These are phyloP conservation scores for Drosophila bocqueti DNA, from an alignment of 1,140 invertebrate genomes.

Conservation along the genomic window DNA sequence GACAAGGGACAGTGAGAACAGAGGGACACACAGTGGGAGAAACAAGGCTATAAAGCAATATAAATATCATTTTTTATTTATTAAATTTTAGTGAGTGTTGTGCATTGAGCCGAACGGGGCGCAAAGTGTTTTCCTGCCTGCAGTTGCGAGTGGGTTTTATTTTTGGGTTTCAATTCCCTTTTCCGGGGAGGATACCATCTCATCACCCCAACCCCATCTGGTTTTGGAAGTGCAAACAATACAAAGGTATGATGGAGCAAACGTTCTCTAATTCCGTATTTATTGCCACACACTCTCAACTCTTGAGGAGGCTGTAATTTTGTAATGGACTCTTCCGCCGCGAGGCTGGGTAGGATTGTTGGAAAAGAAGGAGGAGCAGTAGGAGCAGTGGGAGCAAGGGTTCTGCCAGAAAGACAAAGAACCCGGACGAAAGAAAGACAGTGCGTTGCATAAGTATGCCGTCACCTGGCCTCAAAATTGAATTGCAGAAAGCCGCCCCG, in stretches of 20 bases:
- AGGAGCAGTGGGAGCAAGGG: background rate
- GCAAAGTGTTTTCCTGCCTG: constrained; percentile 56
- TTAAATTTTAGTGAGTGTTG: constrained; percentile 82
- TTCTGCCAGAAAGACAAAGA: constrained; percentile 31
- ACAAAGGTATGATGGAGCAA: constrained; percentile 48
- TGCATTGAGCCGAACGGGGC: constrained; percentile 74
- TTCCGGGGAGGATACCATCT: constrained; percentile 18
- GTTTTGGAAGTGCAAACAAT: constrained; percentile 27
- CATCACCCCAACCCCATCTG: background rate
- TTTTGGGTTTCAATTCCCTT: constrained; percentile 26
- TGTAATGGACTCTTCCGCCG: constrained; percentile 71
- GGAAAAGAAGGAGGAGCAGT: background rate
- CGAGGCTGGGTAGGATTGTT: constrained; percentile 39
- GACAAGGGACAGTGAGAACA: constrained; percentile 28
- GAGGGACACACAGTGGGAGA: constrained; percentile 24
- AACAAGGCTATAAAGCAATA: constrained; percentile 75
- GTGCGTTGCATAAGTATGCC: constrained; percentile 74
- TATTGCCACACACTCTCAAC: constrained; percentile 49
- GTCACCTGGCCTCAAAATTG: constrained; percentile 58
- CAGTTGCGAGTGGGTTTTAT: constrained; percentile 30
- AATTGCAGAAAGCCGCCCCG: constrained; percentile 46
- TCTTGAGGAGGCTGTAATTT: constrained; percentile 45
- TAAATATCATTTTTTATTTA: constrained; percentile 82
- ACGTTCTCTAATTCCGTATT: constrained; percentile 59
- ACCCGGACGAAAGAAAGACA: constrained; percentile 34